Evolutionary conservation across 2,888 invertebrate genomes (phyloP), one percentile per base, ranked within the genome.

Genomic region (Drosophila austrosaltans): DNA sequence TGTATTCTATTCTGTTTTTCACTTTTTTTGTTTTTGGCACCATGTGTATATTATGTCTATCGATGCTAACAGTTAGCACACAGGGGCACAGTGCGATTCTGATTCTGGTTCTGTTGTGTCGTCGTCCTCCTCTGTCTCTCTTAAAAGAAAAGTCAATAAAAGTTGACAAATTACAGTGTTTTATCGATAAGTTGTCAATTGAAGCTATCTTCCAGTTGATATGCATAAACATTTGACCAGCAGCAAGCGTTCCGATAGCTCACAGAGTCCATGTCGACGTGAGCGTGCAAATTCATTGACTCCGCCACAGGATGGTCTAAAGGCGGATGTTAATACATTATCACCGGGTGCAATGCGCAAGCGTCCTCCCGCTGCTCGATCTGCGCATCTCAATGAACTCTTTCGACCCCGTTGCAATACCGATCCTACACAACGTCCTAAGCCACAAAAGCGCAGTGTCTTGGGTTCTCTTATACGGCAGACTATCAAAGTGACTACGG

Each of bases 401-500:
- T 79, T 81, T 66, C 81, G 89, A 2, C 77, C 82, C 58, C 89
- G 90, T 42, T 82, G 83, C 69, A 78, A 89, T 63, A 89, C 90
- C 1, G 90, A 89, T 73, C 89, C 89, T 5, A 70, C 56, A 10
- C 67, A 65, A 22, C 44, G 32, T n/a, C 53, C 25, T 16, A 16
- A 39, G 32, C 12, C 56, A 22, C 54, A 36, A 10, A 39, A 69
- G 40, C 69, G 78, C 48, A 78, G 82, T 61, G 78, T 81, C 2
- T 68, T 89, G 30, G 77, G 84, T 8, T 89, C 89, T 10, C 73
- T 90, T 56, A 73, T 89, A 30, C 82, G 88, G 39, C 89, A 89
- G 61, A 88, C 90, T n/a, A 66, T 90, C 2, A 89, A 83, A 68
- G 84, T 90, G 57, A 89, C 90, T 32, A 80, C 84, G 7, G 87